Conservation (phyloP, 2,113 vertebrate species). For the Odontophorus gujanensis region DNA sequence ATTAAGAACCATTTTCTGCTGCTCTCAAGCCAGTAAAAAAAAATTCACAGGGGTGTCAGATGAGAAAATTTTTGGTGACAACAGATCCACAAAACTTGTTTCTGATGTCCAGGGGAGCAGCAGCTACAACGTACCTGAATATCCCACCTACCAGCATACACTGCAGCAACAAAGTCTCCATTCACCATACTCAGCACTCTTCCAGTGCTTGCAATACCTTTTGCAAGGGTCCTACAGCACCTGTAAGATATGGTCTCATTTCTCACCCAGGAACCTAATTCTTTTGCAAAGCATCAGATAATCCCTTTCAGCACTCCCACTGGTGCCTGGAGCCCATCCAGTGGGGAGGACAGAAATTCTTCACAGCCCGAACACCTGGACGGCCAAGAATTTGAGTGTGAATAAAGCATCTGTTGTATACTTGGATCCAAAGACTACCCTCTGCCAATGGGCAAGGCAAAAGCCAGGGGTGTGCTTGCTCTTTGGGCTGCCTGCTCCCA, state of each 20-base stretch:
- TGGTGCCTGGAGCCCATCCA: slow-evolving; percentile 1
- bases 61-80: neutral
- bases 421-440: neutral
- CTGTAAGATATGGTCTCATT: neutral
- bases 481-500: neutral
- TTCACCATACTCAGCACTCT: neutral
- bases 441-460: neutral
- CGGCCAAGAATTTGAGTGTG: neutral
- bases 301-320: slow-evolving; percentile 28
- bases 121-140: neutral
- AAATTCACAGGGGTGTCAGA: neutral
- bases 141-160: neutral
- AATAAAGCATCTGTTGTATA: neutral
- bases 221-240: neutral
- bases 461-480: neutral
- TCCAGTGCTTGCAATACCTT: neutral
- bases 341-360: neutral
- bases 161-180: neutral
- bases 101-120: neutral
- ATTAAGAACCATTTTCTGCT: neutral
- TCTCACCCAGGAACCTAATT: neutral
- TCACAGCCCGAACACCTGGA: slow-evolving; percentile 18
- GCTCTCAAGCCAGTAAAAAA: neutral
- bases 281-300: neutral
- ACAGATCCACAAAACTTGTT: neutral